phyloP scores from a whole-genome alignment of 2,888 invertebrate species.

The Amphimallon solstitiale region DNA sequence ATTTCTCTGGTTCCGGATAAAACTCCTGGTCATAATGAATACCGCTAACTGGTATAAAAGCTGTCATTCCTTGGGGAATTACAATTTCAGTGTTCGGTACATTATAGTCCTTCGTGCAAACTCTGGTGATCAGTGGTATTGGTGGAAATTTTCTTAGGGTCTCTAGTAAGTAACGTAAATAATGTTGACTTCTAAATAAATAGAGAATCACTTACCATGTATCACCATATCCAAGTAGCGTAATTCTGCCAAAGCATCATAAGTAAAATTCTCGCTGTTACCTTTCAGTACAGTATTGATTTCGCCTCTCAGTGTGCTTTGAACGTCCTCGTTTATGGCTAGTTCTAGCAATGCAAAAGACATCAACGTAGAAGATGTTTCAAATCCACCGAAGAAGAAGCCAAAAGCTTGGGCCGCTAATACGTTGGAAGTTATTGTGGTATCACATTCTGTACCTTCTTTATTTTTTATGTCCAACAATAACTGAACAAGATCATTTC shows the following conservation, averaged over 20 bases:
- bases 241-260: conserved; percentile 63
- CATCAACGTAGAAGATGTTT: conserved; percentile 64
- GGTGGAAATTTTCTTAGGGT: conserved; percentile 45
- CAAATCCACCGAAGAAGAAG: conserved; percentile 67
- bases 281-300: conserved; percentile 52
- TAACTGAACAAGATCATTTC: conserved; percentile 68
- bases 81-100: conserved; percentile 64
- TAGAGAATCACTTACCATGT: conserved; percentile 6
- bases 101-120: conserved; percentile 62
- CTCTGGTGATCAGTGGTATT: conserved; percentile 33
- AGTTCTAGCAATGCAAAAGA: conserved; percentile 63
- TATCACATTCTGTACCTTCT: neutral
- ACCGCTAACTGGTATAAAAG: conserved; percentile 67
- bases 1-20: conserved; percentile 67
- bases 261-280: conserved; percentile 59
- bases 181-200: neutral
- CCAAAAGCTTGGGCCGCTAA: conserved; percentile 63
- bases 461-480: conserved; percentile 62
- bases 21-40: conserved; percentile 69
- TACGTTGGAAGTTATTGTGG: conserved; percentile 44
- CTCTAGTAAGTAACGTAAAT: neutral
- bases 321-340: conserved; percentile 57
- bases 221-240: conserved; percentile 58
- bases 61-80: conserved; percentile 65
- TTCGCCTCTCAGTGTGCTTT: conserved; percentile 58